These are phyloP conservation scores for Napeogenes sylphis DNA, from an alignment of 2,888 invertebrate species.

Conservation along the genomic window DNA sequence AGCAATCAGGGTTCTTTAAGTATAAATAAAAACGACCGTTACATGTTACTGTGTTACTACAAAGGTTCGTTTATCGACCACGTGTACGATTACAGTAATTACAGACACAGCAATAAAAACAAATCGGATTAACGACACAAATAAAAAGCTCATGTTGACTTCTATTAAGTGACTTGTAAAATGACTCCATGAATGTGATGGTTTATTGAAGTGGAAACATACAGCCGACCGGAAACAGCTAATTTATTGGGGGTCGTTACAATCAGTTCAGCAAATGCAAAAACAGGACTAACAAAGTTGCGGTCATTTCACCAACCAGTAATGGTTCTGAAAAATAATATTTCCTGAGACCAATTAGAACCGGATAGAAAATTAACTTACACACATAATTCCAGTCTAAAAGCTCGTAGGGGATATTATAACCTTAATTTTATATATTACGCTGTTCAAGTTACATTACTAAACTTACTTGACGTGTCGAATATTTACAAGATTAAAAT, in stretches of 20 bases:
- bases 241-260: conserved; percentile 48
- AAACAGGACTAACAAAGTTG: conserved; percentile 42
- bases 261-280: conserved; percentile 39
- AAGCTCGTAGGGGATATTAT: not conserved
- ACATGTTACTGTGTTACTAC: not conserved
- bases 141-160: conserved; percentile 3
- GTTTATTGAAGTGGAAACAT: conserved; percentile 25
- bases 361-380: conserved; percentile 6
- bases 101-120: not conserved
- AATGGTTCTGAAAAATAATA: conserved; percentile 18
- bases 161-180: conserved; percentile 13
- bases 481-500: no score
- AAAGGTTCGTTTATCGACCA: not conserved
- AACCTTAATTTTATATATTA: no score
- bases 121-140: conserved; percentile 3
- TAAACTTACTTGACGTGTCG: no score
- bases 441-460: no score
- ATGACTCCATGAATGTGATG: conserved; percentile 12
- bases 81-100: not conserved
- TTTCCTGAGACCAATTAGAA: conserved; percentile 20
- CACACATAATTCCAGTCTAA: not conserved
- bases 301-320: conserved; percentile 35
- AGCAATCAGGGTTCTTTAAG: no score
- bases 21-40: no score
- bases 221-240: conserved; percentile 24